Evolutionary conservation across 1,140 invertebrate species (phyloP), one percentile per base, ranked within the genome.

Genomic region (Heliconius hermathena): DNA sequence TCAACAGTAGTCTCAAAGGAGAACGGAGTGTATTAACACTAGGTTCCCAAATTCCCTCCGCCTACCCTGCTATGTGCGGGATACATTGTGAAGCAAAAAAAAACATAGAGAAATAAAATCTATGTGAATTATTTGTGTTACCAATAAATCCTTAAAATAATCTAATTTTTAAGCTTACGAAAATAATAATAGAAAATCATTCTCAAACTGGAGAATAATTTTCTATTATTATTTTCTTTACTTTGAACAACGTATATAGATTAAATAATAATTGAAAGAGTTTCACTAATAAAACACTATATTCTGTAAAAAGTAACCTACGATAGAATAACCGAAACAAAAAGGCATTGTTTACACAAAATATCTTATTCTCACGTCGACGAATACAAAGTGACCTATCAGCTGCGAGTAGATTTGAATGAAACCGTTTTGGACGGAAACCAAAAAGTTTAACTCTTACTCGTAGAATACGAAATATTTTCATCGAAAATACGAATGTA

Each of bases 341-440:
- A 54, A 54, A n/a, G 5, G 20, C 52, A 54, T 54, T 54, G 52
- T 54, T 54, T 54, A 54, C 52, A 54, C 52, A 20, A 18, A 54
- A 54, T 54, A 54, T n/a, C 52, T 54, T 16, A 6, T 54, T 54
- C 52, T 54, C 52, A 54, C 52, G 52, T 54, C 52, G 3, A 54
- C 52, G 52, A 54, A 54, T 54, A 54, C 52, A 54, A 54, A 54
- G 52, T 54, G 52, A 54, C 52, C 52, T 54, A 54, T 54, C 52
- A 20, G 20, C 52, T 54, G 5, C 52, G 52, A 54, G 16, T 54
- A 20, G 13, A 54, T 54, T 20, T 54, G 52, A 54, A 54, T 54
- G 52, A 54, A 54, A 54, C 16, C 52, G 52, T 54, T 54, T 54
- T 54, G 52, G 52, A 54, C 52, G 20, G 3, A 54, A 54, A 54